phyloP scores from a whole-genome alignment of 2,113 vertebrate genomes.

The Sinocyclocheilus maitianheensis region DNA sequence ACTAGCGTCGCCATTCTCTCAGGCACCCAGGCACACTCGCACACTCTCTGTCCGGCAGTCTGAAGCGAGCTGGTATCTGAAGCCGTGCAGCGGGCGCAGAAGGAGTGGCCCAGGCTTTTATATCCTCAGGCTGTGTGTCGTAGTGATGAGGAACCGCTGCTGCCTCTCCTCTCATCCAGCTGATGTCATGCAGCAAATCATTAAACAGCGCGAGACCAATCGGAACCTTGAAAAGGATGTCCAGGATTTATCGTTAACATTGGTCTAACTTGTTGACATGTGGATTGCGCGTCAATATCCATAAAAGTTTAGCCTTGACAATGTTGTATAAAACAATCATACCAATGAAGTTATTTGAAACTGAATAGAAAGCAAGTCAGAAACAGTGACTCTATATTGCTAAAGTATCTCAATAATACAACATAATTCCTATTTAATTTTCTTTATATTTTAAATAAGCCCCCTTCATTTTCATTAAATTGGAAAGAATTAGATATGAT shows the following conservation, averaged over 20 bases:
- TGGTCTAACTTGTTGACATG: not conserved
- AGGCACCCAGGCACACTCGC: conserved; percentile 22
- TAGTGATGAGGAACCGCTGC: conserved; percentile 74
- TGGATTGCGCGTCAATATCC: not conserved
- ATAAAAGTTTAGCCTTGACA: too few species aligned
- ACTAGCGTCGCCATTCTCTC: conserved; percentile 89
- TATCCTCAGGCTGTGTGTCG: conserved; percentile 82
- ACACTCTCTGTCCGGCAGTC: conserved; percentile 19
- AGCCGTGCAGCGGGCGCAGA: conserved; percentile 70
- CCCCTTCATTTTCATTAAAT: not conserved
- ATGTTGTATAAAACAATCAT: too few species aligned
- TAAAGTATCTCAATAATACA: not conserved
- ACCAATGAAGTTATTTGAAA: not conserved
- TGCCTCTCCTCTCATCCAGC: conserved; percentile 68
- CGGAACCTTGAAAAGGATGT: not conserved
- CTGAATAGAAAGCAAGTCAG: not conserved
- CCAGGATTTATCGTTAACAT: not conserved
- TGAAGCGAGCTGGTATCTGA: conserved; percentile 57
- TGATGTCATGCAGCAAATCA: conserved; percentile 90
- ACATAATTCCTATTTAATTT: not conserved
- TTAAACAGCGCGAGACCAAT: conserved; percentile 6
- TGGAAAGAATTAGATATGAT: too few species aligned
- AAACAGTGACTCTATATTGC: not conserved
- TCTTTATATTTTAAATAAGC: not conserved
- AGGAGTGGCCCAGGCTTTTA: conserved; percentile 84